Evolutionary conservation across 2,797 vertebrate genomes (phyloP), one percentile per base, ranked within the genome.

Genomic region (Rhinophrynus dorsalis): DNA sequence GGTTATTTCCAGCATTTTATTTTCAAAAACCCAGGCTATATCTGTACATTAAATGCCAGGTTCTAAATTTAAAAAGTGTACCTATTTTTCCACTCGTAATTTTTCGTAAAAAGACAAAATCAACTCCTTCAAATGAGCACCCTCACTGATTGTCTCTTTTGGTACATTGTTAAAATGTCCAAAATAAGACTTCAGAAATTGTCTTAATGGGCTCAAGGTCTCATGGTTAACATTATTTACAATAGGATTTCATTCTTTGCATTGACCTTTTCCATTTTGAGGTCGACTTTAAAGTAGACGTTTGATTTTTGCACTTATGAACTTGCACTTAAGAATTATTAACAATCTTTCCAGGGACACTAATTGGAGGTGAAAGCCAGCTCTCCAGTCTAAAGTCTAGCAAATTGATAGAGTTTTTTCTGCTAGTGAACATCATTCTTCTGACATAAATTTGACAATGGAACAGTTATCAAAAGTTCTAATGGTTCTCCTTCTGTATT

Each of bases 371-470:
- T 72, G 52, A 57, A 50, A 37, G 44, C 11, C 44, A 65, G 15
- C 42, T 58, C 60, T 58, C 38, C 52, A 24, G n/a, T 50, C 59
- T 47, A 47, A 70, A 63, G 56, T 50, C 40, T 29, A 55, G 38
- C 40, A 71, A 71, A 71, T 64, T 64, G 40, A 71, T 48, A 64
- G 59, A 37, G 42, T 63, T 64, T 57, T 47, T 17, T 56, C 15
- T 70, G 29, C 6, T 32, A 61, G 57, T 38, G 30, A 63, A 57
- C 59, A 71, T 71, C 51, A 57, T 71, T 48, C 63, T 23, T 45
- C 33, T 65, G 60, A 64, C 68, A 72, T 64, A 17, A 56, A 56
- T 71, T 24, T 71, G 60, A 71, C 59, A 64, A 12, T 26, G 60
- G 9, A 40, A 42, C 35, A 24, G 60, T 58, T 51, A 65, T 26